Evolutionary conservation across 2,113 vertebrate genomes (phyloP).

Genomic region (Nerophis lumbriciformis): DNA sequence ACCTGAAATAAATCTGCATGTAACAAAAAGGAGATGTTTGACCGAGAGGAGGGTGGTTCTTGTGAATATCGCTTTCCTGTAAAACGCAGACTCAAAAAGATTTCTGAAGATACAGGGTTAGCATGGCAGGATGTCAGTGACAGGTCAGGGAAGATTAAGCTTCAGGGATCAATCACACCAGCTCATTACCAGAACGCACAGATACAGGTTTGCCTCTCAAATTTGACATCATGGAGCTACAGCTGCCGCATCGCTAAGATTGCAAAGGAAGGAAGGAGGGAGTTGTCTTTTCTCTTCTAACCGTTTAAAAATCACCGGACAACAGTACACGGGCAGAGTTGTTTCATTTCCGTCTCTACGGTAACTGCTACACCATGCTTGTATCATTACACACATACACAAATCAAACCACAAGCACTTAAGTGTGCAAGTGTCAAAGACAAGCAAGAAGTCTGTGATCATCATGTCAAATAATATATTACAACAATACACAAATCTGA

Average conservation of each 20-base stretch:
- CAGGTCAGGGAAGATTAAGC: slow-evolving; percentile 41
- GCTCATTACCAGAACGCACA: slow-evolving; percentile 17
- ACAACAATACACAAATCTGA: too few species aligned
- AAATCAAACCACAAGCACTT: too few species aligned
- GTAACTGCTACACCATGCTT: too few species aligned
- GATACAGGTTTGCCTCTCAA: slow-evolving; percentile 7
- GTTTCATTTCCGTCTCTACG: too few species aligned
- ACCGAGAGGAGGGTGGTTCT: neutral
- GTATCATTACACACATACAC: too few species aligned
- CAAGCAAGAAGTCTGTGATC: too few species aligned
- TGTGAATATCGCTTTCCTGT: neutral
- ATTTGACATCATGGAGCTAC: slow-evolving; percentile 17
- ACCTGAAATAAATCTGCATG: neutral
- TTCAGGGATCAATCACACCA: slow-evolving; percentile 39
- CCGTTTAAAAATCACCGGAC: too few species aligned
- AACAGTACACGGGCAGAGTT: too few species aligned
- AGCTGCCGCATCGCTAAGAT: slow-evolving; percentile 20
- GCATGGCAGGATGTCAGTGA: slow-evolving; percentile 34
- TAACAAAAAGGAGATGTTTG: neutral
- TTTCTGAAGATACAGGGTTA: slow-evolving; percentile 4
- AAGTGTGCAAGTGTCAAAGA: too few species aligned
- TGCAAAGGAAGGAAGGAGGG: slow-evolving; percentile 12
- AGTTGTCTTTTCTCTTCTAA: slow-evolving; percentile 32
- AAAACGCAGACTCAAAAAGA: neutral
- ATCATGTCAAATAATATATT: too few species aligned